Evolutionary conservation across 2,888 invertebrate genomes (phyloP), one percentile per base, ranked within the genome.

Genomic region (Empis livida): DNA sequence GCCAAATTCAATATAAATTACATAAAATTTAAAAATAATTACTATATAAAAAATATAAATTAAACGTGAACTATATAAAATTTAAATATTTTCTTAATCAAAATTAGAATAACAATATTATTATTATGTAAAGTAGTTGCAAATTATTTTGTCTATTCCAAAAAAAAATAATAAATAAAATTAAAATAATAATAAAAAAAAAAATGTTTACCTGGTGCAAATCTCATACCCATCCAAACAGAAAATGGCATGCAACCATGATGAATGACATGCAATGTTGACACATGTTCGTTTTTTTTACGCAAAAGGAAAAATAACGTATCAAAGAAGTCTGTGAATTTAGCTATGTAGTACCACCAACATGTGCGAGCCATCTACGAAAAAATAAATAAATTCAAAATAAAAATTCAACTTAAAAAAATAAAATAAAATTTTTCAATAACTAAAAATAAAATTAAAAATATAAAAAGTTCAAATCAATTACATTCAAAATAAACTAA

Each of bases 271-370:
- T 95, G 95, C 50, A 95, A 78, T 39, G 88, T 89, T 45, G 92
- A 90, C 60, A 94, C 87, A 67, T 95, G 94, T 71, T 87, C 84
- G 68, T 83, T 85, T 76, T 95, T 95, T 75, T 94, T 94, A 56
- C 94, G 80, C 67, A 94, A 72, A 59, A 94, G 86, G 74, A 95
- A 95, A 80, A 94, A 95, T 61, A 94, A 84, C 61, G 95, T 95
- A 74, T 96, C 95, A 65, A 92, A 82, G 71, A 95, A 91, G 72
- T 96, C 95, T 59, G 93, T 90, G 72, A 94, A 94, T 73, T 95
- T 96, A 62, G 93, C 90, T 71, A 95, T 83, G 74, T 90, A 94
- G 71, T 94, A 95, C 91, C 90, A 91, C 92, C 93, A 95, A 71
- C 92, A 92, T 39, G 88, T 87, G 60, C 79, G 78, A 46, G 87